These are phyloP conservation scores for Cygnus atratus DNA, from an alignment of 2,113 vertebrate genomes.

Conservation along the genomic window DNA sequence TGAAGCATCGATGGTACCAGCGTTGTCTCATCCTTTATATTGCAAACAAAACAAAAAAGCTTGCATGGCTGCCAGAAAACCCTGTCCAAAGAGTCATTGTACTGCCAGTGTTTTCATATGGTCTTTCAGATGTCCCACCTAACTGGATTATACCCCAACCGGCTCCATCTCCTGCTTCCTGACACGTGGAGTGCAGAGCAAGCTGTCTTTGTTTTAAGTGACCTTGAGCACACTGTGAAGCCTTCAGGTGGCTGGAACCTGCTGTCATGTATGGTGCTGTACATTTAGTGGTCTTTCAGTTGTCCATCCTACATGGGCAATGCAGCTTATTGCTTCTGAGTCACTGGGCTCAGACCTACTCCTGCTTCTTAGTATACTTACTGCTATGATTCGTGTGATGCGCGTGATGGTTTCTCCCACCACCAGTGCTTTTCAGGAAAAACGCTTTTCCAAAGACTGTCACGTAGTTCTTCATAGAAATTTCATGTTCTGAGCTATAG, in stretches of 20 bases:
- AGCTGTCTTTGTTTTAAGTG: not conserved
- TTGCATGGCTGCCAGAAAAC: not conserved
- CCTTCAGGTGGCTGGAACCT: not conserved
- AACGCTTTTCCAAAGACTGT: not conserved
- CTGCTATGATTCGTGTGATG: not conserved
- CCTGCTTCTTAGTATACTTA: not conserved
- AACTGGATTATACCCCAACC: not conserved
- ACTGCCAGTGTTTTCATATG: not conserved
- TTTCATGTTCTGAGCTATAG: not conserved
- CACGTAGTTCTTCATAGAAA: not conserved
- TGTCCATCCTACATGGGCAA: not conserved
- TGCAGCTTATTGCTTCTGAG: not conserved
- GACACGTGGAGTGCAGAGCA: accelerated
- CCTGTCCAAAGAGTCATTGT: not conserved
- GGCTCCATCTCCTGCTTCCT: not conserved
- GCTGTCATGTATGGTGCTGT: accelerated
- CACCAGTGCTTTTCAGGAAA: not conserved
- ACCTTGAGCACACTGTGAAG: not conserved
- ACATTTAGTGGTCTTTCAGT: not conserved
- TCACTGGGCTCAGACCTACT: not conserved
- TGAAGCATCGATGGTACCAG: not conserved
- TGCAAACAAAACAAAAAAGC: not conserved
- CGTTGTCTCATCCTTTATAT: not conserved
- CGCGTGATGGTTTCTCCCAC: not conserved
- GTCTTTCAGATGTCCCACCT: not conserved